phyloP scores from a whole-genome alignment of 2,113 vertebrate genomes.

The Camelus dromedarius region DNA sequence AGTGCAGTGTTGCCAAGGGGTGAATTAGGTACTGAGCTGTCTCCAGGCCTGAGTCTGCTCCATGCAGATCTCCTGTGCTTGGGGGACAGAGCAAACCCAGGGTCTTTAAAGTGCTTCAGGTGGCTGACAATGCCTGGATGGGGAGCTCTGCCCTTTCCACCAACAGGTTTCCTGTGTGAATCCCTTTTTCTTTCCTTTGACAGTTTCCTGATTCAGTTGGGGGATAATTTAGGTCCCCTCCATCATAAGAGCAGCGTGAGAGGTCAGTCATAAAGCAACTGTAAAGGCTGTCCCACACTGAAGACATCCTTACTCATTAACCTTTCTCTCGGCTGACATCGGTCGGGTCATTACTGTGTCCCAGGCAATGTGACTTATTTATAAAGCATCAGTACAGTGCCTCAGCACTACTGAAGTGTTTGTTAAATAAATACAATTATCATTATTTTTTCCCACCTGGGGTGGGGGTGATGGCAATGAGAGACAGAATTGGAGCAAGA shows the following conservation, averaged over 20 bases:
- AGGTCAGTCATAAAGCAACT: background rate
- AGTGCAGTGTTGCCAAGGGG: fast-evolving
- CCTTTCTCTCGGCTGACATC: background rate
- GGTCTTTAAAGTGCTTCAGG: background rate
- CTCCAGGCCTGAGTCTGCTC: background rate
- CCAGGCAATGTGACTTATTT: background rate
- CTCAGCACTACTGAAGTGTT: too few species aligned
- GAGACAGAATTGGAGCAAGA: too few species aligned
- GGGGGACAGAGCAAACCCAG: background rate
- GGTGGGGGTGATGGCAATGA: too few species aligned
- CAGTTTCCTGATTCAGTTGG: background rate
- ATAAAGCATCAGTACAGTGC: too few species aligned
- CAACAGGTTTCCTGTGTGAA: background rate
- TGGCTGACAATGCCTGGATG: background rate
- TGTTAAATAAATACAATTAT: too few species aligned
- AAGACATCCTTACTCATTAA: background rate
- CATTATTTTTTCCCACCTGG: too few species aligned
- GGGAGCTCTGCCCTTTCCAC: background rate
- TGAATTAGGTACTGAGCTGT: background rate
- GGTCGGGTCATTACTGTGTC: background rate
- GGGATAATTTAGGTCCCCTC: background rate
- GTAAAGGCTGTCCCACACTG: background rate
- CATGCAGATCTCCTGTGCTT: background rate
- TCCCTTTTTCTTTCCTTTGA: background rate
- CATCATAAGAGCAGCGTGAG: background rate